A percentile compares a stretch with the other conserved stretches of the same genome.
Conservation (phyloP, 2,888 invertebrate species). For the Neoascia interrupta region DNA sequence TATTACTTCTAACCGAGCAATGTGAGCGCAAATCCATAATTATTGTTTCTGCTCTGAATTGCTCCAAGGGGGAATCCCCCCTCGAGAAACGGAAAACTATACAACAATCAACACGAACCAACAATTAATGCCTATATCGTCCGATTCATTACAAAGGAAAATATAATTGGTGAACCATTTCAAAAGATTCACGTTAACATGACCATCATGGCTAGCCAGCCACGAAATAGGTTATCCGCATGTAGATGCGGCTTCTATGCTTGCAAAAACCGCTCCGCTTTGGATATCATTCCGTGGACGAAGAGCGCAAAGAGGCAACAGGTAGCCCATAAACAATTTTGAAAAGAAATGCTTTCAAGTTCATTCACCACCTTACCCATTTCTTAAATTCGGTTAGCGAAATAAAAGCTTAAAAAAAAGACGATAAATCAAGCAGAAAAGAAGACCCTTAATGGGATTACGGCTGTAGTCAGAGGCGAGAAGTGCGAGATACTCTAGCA, state of each 20-base stretch:
- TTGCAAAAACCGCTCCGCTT: slow-evolving; percentile 34
- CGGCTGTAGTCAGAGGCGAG: too few relatives aligned
- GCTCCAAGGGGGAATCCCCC: too few relatives aligned
- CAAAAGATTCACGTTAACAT: slow-evolving; percentile 39
- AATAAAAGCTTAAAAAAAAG: too few relatives aligned
- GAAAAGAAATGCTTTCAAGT: slow-evolving; percentile 59
- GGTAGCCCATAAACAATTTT: slow-evolving; percentile 7
- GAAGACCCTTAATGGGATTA: too few relatives aligned
- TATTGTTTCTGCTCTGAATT: too few relatives aligned
- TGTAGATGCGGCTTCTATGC: slow-evolving; percentile 30
- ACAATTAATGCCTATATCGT: slow-evolving; percentile 40
- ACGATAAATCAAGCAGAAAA: too few relatives aligned
- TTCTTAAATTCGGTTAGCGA: slow-evolving; percentile 34
- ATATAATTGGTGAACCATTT: slow-evolving; percentile 46
- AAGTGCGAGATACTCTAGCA: too few relatives aligned
- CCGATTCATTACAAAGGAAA: slow-evolving; percentile 37
- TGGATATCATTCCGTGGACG: slow-evolving; percentile 1
- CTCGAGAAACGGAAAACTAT: too few relatives aligned
- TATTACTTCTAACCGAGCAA: too few relatives aligned
- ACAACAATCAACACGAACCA: too few relatives aligned
- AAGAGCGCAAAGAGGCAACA: slow-evolving; percentile 1
- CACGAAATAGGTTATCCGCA: slow-evolving; percentile 59
- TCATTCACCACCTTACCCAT: slow-evolving; percentile 65
- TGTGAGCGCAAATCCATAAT: too few relatives aligned
- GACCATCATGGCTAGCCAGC: slow-evolving; percentile 55